Evolutionary conservation across 2,888 invertebrate species (phyloP).

Genomic region (Pristionchus arcanus): DNA sequence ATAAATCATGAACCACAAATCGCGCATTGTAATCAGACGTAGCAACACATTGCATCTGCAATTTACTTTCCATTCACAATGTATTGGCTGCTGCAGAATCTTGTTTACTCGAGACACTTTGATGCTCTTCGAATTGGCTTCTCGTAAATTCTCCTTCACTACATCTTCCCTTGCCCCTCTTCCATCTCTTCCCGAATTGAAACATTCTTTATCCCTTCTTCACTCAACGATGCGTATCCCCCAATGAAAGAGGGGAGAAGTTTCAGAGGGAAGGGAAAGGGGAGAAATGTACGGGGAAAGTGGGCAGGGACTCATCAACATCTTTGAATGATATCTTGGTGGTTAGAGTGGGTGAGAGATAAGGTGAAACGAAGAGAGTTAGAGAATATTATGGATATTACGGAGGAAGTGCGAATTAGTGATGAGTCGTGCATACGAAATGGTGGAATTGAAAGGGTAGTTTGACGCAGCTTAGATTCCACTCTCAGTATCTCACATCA

Average conservation of each 20-base stretch:
- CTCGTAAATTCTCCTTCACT: not conserved
- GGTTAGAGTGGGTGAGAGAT: not conserved
- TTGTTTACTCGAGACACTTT: not conserved
- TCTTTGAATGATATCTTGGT: not conserved
- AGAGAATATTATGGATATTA: not conserved
- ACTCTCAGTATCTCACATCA: not conserved
- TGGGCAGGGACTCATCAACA: not conserved
- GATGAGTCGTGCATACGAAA: conserved; percentile 47
- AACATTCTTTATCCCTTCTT: conserved; percentile 38
- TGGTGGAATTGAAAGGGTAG: conserved; percentile 10
- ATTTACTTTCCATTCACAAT: not conserved
- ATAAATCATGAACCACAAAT: too few species aligned
- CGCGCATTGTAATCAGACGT: too few species aligned
- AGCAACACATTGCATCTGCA: too few species aligned
- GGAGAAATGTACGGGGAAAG: not conserved
- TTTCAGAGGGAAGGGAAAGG: not conserved
- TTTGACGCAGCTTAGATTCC: conserved; percentile 27
- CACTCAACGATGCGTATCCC: conserved; percentile 18
- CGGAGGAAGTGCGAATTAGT: conserved; percentile 43
- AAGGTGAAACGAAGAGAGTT: not conserved
- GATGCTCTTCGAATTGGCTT: not conserved
- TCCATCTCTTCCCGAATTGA: conserved; percentile 18
- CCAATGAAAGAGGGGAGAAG: conserved; percentile 4
- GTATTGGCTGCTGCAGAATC: not conserved
- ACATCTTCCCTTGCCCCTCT: not conserved